phyloP scores from a whole-genome alignment of 1,140 invertebrate genomes.

The Drosophila ironensis region DNA sequence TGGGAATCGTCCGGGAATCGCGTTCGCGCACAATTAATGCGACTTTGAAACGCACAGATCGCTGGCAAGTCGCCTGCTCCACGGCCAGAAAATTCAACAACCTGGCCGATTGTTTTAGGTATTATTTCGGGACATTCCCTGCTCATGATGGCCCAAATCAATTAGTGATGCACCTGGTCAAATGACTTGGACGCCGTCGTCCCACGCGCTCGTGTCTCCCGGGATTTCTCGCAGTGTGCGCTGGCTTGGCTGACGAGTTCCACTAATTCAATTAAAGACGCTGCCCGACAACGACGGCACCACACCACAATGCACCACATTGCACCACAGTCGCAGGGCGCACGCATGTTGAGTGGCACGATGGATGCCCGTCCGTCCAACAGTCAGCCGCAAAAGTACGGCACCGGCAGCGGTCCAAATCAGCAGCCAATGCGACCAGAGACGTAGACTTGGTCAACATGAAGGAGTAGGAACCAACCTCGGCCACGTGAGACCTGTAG shows the following conservation, averaged over 20 bases:
- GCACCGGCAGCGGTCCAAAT: background rate
- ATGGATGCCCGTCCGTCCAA: conserved; percentile 52
- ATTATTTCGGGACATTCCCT: too few species aligned
- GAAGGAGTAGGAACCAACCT: too few species aligned
- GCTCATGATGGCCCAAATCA: too few species aligned
- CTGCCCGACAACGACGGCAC: conserved; percentile 4
- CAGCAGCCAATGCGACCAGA: background rate
- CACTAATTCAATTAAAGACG: conserved; percentile 76
- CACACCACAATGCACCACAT: background rate
- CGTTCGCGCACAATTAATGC: conserved; percentile 71
- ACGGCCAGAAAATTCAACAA: background rate
- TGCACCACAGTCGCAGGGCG: conserved; percentile 1
- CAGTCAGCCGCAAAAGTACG: background rate
- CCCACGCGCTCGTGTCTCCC: too few species aligned
- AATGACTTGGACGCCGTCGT: too few species aligned
- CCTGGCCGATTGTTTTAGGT: too few species aligned
- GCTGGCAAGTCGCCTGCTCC: background rate
- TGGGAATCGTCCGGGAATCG: conserved; percentile 23
- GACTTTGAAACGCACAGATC: conserved; percentile 79
- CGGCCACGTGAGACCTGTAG: too few species aligned
- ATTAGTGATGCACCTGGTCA: too few species aligned
- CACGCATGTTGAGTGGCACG: conserved; percentile 67
- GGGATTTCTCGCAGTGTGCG: conserved; percentile 1
- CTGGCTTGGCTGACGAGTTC: conserved; percentile 40
- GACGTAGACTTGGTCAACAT: background rate